These are phyloP conservation scores for Ceyx cyanopectus DNA, from an alignment of 2,113 vertebrate genomes.

Conservation along the genomic window DNA sequence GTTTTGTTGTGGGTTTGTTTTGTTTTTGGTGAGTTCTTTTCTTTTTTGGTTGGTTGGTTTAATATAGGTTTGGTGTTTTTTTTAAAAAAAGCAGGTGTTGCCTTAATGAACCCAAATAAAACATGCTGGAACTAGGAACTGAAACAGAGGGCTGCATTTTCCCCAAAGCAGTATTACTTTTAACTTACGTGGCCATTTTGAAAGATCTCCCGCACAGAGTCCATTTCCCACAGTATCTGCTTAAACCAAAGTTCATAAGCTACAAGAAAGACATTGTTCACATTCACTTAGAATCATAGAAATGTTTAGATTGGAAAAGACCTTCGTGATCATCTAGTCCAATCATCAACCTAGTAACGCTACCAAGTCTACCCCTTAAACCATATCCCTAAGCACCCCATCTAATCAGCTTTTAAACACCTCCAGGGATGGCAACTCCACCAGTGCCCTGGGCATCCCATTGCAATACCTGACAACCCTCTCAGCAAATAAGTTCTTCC, in stretches of 20 bases:
- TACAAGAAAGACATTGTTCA: constrained; percentile 55
- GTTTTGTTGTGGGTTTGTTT: too few relatives aligned
- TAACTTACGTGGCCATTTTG: constrained; percentile 91
- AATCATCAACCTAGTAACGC: too few relatives aligned
- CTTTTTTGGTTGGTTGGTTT: not conserved
- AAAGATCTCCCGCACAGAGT: constrained; percentile 94
- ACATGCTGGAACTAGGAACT: not conserved
- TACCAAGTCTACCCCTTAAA: too few relatives aligned
- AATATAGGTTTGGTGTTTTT: not conserved
- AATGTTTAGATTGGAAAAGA: too few relatives aligned
- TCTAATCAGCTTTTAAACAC: too few relatives aligned
- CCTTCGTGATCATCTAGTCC: too few relatives aligned
- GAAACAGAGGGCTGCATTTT: not conserved
- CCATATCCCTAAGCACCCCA: too few relatives aligned
- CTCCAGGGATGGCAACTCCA: too few relatives aligned
- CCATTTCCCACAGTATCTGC: constrained; percentile 95
- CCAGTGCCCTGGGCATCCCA: too few relatives aligned
- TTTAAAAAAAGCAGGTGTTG: not conserved
- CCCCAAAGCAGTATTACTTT: not conserved
- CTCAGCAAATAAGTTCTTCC: too few relatives aligned
- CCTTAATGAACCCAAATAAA: not conserved
- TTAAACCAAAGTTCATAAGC: constrained; percentile 99
- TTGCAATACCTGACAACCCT: too few relatives aligned
- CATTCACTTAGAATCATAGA: not conserved
- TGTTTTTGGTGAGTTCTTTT: too few relatives aligned